Conservation (phyloP, 2,797 vertebrate species). For the Arctocebus calabarensis region DNA sequence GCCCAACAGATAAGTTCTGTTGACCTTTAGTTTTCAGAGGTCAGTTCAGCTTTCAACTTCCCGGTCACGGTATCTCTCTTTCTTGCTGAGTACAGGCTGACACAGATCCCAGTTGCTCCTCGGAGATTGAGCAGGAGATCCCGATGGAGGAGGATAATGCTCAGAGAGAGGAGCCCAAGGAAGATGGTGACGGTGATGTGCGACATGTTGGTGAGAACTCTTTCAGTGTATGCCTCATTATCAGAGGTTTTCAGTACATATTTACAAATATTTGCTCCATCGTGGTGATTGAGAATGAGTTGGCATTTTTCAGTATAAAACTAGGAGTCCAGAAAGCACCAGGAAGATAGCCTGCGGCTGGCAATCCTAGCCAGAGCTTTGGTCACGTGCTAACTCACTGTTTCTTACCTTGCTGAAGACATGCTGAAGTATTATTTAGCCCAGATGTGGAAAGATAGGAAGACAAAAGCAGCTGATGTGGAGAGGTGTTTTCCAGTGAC, state of each 20-base stretch:
- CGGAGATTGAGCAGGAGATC: conserved; percentile 31
- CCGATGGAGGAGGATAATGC: conserved; percentile 52
- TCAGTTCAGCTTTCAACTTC: conserved; percentile 19
- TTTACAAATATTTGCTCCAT: background rate
- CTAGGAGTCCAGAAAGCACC: background rate
- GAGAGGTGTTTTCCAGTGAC: background rate
- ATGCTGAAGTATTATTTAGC: conserved; percentile 43
- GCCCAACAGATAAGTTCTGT: background rate
- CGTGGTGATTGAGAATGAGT: background rate
- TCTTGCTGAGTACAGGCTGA: conserved; percentile 9
- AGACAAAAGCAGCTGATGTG: background rate
- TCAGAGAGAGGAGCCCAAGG: background rate
- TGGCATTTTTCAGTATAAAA: background rate
- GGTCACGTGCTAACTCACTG: background rate
- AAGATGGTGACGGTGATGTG: background rate
- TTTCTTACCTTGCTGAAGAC: background rate
- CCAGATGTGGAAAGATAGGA: background rate
- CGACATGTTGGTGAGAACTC: conserved; percentile 42
- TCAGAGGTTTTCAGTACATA: background rate
- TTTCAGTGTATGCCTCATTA: background rate
- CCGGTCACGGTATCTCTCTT: background rate
- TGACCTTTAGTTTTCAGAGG: background rate
- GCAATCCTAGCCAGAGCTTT: background rate
- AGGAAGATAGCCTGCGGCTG: background rate
- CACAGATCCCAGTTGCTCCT: background rate